Conservation (phyloP, 2,797 vertebrate genomes). For the Hyperoplus lanceolatus region DNA sequence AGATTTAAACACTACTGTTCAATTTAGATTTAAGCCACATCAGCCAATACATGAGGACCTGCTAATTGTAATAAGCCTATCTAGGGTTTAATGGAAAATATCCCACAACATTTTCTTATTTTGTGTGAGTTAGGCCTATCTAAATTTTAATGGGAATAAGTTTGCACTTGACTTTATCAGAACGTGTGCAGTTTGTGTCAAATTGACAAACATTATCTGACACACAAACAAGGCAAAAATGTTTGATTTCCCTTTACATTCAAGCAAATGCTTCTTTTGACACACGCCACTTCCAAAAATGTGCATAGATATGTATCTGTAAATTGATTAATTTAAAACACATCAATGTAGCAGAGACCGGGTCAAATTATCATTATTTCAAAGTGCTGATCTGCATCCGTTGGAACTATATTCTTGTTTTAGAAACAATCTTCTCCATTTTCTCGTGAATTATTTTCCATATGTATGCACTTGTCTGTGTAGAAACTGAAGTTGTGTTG, state of each 20-base stretch:
- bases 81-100: background rate
- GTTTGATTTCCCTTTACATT: background rate
- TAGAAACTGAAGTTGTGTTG: background rate
- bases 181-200: slow-evolving; percentile 1
- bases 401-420: slow-evolving; percentile 10
- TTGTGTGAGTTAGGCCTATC: background rate
- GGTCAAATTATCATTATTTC: background rate
- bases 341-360: background rate
- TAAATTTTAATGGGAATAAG: background rate
- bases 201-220: background rate
- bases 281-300: background rate
- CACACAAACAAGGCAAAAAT: background rate
- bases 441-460: slow-evolving; percentile 18
- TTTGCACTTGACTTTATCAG: background rate
- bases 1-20: slow-evolving; percentile 10
- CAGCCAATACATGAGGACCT: background rate
- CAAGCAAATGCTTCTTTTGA: background rate
- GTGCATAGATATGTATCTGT: background rate
- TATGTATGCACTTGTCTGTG: slow-evolving; percentile 26
- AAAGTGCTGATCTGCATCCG: background rate
- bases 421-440: background rate
- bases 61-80: background rate
- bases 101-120: background rate
- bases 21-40: slow-evolving; percentile 16
- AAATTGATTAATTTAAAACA: background rate